These are phyloP conservation scores for Mastigias papua DNA, from an alignment of 30 jellyfish, hydroid and myxozoan species.

Conservation along the genomic window DNA sequence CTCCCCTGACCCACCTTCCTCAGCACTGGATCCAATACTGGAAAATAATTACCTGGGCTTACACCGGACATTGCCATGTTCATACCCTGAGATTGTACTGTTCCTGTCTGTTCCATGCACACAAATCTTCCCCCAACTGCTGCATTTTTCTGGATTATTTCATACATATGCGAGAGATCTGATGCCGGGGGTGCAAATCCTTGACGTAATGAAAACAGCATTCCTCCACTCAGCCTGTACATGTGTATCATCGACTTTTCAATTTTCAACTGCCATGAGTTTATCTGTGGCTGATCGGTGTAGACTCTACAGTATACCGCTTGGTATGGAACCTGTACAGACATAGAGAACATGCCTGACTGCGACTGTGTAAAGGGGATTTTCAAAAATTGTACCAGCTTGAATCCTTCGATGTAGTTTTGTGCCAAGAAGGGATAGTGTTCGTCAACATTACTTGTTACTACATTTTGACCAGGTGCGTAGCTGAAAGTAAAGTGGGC, in stretches of 20 bases:
- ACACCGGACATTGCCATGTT: constrained; percentile 37
- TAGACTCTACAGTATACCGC: constrained; percentile 3
- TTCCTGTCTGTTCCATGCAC: constrained; percentile 75
- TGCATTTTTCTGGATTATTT: constrained; percentile 33
- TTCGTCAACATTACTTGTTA: constrained; percentile 61
- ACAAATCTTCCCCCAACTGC: constrained; percentile 63
- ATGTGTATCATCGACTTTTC: constrained; percentile 54
- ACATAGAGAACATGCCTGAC: constrained; percentile 16
- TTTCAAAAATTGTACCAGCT: constrained; percentile 53
- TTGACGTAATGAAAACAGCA: constrained; percentile 10
- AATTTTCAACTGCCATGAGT: constrained; percentile 53
- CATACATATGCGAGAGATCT: constrained; percentile 42
- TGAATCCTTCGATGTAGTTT: constrained; percentile 42
- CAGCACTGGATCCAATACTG: neutral
- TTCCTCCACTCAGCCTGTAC: constrained; percentile 33
- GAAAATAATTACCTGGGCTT: constrained; percentile 15
- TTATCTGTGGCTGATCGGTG: neutral
- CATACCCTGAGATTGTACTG: constrained; percentile 52
- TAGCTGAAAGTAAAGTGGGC: constrained; percentile 28
- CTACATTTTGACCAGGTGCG: constrained; percentile 47
- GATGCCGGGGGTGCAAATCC: neutral
- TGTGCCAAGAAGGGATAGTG: constrained; percentile 43
- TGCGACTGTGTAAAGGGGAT: constrained; percentile 25
- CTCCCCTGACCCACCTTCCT: too few species aligned
- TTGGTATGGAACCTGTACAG: constrained; percentile 11